These are phyloP conservation scores for Silurus lanzhouensis DNA, from an alignment of 2,797 vertebrate species.

Conservation along the genomic window DNA sequence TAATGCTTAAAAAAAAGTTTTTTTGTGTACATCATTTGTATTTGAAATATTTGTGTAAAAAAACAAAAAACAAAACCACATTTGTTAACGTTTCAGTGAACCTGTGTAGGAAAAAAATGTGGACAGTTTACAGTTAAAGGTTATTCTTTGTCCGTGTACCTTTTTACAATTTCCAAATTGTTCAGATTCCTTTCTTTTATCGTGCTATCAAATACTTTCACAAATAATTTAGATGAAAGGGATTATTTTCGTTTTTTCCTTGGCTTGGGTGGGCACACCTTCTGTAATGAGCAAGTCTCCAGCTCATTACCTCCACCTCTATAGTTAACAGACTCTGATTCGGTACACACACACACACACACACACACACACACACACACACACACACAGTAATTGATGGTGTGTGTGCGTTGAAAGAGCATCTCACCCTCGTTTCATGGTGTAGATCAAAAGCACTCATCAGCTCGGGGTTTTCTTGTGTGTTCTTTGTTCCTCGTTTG, in stretches of 20 bases:
- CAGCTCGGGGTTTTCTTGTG: slow-evolving; percentile 49
- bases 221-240: background rate
- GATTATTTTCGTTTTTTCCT: background rate
- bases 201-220: background rate
- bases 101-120: background rate
- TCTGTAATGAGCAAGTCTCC: slow-evolving; percentile 7
- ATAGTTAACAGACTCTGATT: slow-evolving; percentile 21
- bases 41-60: background rate
- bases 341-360: background rate
- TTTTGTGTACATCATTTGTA: background rate
- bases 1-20: background rate
- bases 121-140: background rate
- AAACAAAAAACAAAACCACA: background rate
- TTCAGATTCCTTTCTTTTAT: background rate
- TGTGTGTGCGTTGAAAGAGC: slow-evolving; percentile 26
- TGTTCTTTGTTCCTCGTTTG: slow-evolving; percentile 68
- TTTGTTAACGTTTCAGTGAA: background rate
- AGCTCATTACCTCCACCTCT: slow-evolving; percentile 23
- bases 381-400: background rate
- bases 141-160: background rate
- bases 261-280: background rate
- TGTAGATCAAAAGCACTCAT: slow-evolving; percentile 74
- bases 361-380: background rate
- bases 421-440: slow-evolving; percentile 57
- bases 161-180: background rate